Evolutionary conservation across 2,888 invertebrate species (phyloP).

Genomic region (Melitaea athalia): DNA sequence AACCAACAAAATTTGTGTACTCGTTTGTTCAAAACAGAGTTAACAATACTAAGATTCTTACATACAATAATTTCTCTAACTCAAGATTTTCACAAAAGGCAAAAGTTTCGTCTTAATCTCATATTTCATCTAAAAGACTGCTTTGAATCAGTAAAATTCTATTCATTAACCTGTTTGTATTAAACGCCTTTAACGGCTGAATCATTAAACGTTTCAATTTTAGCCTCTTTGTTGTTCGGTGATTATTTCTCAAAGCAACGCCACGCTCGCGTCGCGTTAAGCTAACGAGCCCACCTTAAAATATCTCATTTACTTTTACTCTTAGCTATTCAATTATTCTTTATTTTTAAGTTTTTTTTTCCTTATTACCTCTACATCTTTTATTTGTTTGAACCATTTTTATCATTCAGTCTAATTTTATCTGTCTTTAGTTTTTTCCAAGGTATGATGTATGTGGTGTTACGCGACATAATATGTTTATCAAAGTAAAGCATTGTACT

Average conservation of each 20-base stretch:
- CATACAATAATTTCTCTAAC: not conserved
- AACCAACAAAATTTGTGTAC: not conserved
- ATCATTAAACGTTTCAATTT: conserved; percentile 18
- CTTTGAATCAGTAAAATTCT: conserved; percentile 5
- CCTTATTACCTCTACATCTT: not conserved
- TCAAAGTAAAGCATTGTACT: too few relatives aligned
- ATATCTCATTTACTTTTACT: conserved; percentile 18
- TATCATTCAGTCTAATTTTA: too few relatives aligned
- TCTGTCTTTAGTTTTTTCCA: too few relatives aligned
- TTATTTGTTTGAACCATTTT: too few relatives aligned
- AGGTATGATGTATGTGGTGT: too few relatives aligned
- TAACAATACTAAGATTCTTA: not conserved
- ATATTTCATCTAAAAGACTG: not conserved
- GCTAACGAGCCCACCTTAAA: conserved; percentile 22
- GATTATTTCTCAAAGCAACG: conserved; percentile 22
- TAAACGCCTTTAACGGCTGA: conserved; percentile 7
- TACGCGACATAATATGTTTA: too few relatives aligned
- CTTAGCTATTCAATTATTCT: conserved; percentile 1
- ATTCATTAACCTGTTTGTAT: conserved; percentile 7
- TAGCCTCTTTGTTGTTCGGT: conserved; percentile 18
- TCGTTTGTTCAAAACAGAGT: not conserved
- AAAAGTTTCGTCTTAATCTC: conserved; percentile 5
- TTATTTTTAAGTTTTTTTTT: not conserved
- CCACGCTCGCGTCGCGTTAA: conserved; percentile 11
- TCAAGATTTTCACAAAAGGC: not conserved